Evolutionary conservation across 1,140 invertebrate species (phyloP).

Genomic region (Acromyrmex charruanus): DNA sequence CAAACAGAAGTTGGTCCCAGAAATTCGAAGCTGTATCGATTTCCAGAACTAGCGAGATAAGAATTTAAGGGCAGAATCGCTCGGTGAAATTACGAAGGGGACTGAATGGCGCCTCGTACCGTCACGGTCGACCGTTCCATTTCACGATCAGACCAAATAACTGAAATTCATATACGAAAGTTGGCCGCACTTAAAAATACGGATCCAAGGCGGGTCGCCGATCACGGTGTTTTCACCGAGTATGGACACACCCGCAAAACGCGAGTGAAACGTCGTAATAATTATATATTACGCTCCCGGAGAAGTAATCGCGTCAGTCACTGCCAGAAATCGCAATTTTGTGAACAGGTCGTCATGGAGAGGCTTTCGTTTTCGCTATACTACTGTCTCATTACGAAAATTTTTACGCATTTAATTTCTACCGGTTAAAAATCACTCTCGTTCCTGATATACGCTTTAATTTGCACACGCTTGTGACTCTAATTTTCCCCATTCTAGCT

Average conservation of each 20-base stretch:
- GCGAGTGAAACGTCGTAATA: conserved; percentile 61
- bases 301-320: conserved; percentile 36
- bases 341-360: conserved; percentile 14
- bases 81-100: conserved; percentile 30
- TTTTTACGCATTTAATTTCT: conserved; percentile 18
- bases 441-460: neutral
- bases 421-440: conserved; percentile 23
- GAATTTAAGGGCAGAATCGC: neutral
- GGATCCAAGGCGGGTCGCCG: conserved; percentile 13
- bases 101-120: conserved; percentile 15
- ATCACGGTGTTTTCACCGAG: conserved; percentile 43
- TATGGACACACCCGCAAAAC: conserved; percentile 17
- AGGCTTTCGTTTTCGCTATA: conserved; percentile 47
- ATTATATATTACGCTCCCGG: conserved; percentile 55
- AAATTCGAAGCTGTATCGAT: neutral
- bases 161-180: conserved; percentile 47
- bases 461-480: neutral
- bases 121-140: conserved; percentile 59
- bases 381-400: conserved; percentile 9
- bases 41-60: neutral
- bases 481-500: neutral
- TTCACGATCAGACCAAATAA: conserved; percentile 75
- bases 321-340: conserved; percentile 55
- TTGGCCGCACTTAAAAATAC: conserved; percentile 47
- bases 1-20: neutral